Base-by-base conservation (phyloP, 2,797 vertebrate species). In the Semotilus atromaculatus region DNA sequence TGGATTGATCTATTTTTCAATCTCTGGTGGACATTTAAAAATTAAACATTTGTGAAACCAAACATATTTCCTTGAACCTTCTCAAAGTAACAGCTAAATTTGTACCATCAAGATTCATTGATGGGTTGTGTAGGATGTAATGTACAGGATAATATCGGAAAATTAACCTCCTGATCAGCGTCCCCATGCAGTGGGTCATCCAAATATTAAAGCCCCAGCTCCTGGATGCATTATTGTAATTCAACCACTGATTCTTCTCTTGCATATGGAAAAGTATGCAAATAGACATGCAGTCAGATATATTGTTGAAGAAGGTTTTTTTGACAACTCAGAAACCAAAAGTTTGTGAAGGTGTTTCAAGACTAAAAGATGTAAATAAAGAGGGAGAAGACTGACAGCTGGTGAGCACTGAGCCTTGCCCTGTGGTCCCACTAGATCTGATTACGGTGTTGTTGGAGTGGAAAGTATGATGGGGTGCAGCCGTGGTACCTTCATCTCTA, bases 361-460 rank as follows among this genome's bases (percentile, higher is more conserved):
- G 58, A 34, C 34, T 51, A 74, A 72, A 78, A 71, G 58, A 84
- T 51, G 34, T 77, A 79, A 40, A 55, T 73, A 74, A 62, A 88
- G 79, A 78, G 66, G 58, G 64, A 86, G 80, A 86, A 80, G 89
- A 86, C 45, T 90, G 87, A 89, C 89, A 91, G 90, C 88, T 92
- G 83, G 90, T 92, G 90, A 87, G 90, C 80, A 86, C 51, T 72
- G 88, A 89, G 84, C 85, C 79, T 84, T 79, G 85, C 45, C 84
- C 85, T 81, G 72, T 80, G 78, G 68, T 94, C 93, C 92, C 93
- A 79, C 78, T 87, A 91, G 92, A 88, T 92, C 92, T 93, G 93
- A 95, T 94, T 93, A 93, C 89, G 86, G 89, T 91, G 85, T 86
- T 84, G 64, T 73, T 91, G 88, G 89, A 93, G 89, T 92, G 92